Base-by-base conservation (phyloP, 1,140 invertebrate genomes). In the Lepidostoma basale region DNA sequence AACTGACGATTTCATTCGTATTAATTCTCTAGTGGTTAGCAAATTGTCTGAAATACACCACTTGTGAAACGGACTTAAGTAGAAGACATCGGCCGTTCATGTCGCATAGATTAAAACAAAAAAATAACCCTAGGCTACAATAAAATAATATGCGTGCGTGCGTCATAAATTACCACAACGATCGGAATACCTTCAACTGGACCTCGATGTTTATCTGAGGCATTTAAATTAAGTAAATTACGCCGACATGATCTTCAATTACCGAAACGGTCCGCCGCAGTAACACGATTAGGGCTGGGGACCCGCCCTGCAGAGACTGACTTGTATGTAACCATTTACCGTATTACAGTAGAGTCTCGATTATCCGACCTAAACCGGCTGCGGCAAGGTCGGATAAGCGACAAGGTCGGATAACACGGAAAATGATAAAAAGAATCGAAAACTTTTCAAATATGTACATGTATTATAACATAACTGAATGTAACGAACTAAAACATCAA, bases 161-260 rank as follows among this genome's bases (percentile, higher is more conserved):
- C 45, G 63, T 42, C 28, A 72, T 72, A 68, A 69, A 72, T 66
- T 60, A 72, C 62, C 33, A 40, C 26, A 39, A 25, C 67, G 23
- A 49, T 52, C 56, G 45, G 33, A 54, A 68, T 25, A 47, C 25
- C 65, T 56, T 36, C 49, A 65, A 65, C 60, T 14, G 62, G 65
- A 65, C 44, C 30, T 47, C 66, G 62, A 72, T 72, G 67, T 33
- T 62, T 56, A 68, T 68, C 70, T 72, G 39, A 20, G 30, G 44
- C 47, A 69, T 72, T 72, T 69, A 67, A 72, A 72, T 72, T 66
- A 72, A 72, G 66, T 66, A 69, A 72, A 72, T 72, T 72, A 66
- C 66, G 58, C 70, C 62, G 62, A 72, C 70, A 72, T 72, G 70
- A 65, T 69, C 66, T 69, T 69, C 70, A 72, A 72, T 72, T 72